Base-by-base conservation (phyloP, 2,888 invertebrate genomes). In the Mechanitis messenoides region DNA sequence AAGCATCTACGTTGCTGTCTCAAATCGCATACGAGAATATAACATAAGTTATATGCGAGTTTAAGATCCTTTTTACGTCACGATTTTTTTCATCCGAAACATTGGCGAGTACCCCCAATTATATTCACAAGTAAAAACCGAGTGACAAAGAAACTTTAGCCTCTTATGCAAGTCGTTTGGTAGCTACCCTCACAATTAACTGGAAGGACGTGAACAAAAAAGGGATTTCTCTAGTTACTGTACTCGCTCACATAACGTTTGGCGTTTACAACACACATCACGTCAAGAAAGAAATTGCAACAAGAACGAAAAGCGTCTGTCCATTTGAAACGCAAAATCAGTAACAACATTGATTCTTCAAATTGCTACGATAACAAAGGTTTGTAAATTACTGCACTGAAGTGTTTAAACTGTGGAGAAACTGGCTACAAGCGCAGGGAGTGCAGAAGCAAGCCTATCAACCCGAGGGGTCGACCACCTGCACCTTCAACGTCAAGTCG, bases 341-440 rank as follows among this genome's bases (percentile, higher is more conserved):
- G 9, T 55, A 42, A 12, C 20, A 31, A n/a, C 45, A 31, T 31
- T 45, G 58, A 65, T 5, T 46, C 28, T 9, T 53, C 47, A 3
- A 55, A 38, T 58, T 1, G 35, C n/a, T 20, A 46, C 4, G 58
- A 62, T 6, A 6, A 3, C 28, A 62, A 63, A 33, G 61, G 50
- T 35, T 3, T 35, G 2, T 56, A 56, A 28, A 45, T 55, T 1
- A 33, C 20, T 4, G 4, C 4, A 33, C 9, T 63, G 2, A 58
- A 62, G 33, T 70, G 67, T 55, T 68, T 57, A 31, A 58, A 58
- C 12, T 69, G 69, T 56, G 66, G 64, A 3, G 65, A 58, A 56
- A 38, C 35, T 3, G 35, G 35, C 35, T 5, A 35, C 5, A 35
- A 35, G 35, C 35, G 35, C 0, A 5, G 1, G 35, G 1, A 35